Base-by-base conservation (phyloP, 2,797 vertebrate species). In the Takifugu ocellatus region DNA sequence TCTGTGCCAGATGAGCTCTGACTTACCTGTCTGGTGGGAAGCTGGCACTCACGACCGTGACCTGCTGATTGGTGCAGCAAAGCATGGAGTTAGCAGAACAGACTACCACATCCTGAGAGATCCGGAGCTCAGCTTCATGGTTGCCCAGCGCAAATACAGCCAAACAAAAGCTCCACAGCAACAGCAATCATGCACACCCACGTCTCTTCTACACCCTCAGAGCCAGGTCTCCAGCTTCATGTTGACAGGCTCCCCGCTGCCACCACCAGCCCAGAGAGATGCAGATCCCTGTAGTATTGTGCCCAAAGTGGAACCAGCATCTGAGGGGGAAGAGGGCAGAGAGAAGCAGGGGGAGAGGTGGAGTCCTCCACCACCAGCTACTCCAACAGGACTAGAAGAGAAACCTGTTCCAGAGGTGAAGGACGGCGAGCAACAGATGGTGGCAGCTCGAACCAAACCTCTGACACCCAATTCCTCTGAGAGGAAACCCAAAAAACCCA, bases 41-140 rank as follows among this genome's bases (percentile, higher is more conserved):
- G 90, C 92, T n/a, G 96, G 95, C 27, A 82, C 84, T 61, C 97
- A 99, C 1, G 97, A 99, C 77, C 92, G 94, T n/a, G 96, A 98
- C 90, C 91, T 99, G 62, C 93, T 99, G 16, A 89, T 97, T 29
- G 97, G 97, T 31, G 96, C 95, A 24, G 96, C 96, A 60, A 99
- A 99, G 69, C 97, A 99, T 0, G 97, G 97, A 5, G 96, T 99
- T 61, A 99, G 96, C 89, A 93, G 97, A 74, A 99, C 97, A 52
- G 96, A 99, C 84, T 98, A 99, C 82, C 96, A 99, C 88, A 98
- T 99, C 75, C 93, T 99, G 63, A 92, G 97, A 54, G 97, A 99
- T 82, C 96, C 96, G 0, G 96, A 99, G 54, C 95, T 99, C 43
- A 93, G 94, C 1, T 99, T 98, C 79, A 97, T 96, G 93, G 84